Evolutionary conservation across 1,140 invertebrate species (phyloP).

Genomic region (Temnothorax nylanderi): DNA sequence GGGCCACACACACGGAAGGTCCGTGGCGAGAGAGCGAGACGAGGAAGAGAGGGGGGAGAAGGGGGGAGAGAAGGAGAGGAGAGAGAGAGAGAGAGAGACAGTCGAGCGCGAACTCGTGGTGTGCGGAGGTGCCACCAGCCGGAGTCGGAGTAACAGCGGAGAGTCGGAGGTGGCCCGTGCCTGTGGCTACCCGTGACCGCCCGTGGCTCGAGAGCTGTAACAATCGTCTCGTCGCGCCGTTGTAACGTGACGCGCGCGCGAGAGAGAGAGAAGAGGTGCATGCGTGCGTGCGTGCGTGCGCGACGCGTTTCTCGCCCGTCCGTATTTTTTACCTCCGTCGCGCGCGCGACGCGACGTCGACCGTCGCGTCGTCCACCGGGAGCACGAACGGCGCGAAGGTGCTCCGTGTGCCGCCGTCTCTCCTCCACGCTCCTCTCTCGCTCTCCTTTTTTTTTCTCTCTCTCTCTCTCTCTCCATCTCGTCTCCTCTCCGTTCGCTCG

Average conservation of each 20-base stretch:
- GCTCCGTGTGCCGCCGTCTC: not conserved
- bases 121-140: constrained; percentile 73
- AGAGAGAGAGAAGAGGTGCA: constrained; percentile 69
- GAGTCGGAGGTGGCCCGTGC: constrained; percentile 74
- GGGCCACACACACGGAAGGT: constrained; percentile 44
- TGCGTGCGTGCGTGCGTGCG: constrained; percentile 7
- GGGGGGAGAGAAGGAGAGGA: constrained; percentile 12
- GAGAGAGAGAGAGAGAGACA: constrained; percentile 50
- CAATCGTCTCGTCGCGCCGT: constrained; percentile 44
- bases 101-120: constrained; percentile 67
- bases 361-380: constrained; percentile 27
- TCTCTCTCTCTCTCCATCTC: not conserved
- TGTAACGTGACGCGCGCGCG: constrained; percentile 75
- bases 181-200: constrained; percentile 73
- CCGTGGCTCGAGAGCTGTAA: constrained; percentile 71
- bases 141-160: constrained; percentile 60
- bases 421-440: not conserved
- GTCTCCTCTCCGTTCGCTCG: not conserved
- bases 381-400: constrained; percentile 36
- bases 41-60: not conserved
- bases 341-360: not conserved
- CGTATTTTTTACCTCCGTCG: constrained; percentile 43
- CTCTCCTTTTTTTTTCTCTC: not conserved
- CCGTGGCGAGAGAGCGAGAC: not conserved
- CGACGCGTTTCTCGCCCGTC: constrained; percentile 54